Base-by-base conservation (phyloP, 2,797 vertebrate species). In the Ctenopoma multispine region DNA sequence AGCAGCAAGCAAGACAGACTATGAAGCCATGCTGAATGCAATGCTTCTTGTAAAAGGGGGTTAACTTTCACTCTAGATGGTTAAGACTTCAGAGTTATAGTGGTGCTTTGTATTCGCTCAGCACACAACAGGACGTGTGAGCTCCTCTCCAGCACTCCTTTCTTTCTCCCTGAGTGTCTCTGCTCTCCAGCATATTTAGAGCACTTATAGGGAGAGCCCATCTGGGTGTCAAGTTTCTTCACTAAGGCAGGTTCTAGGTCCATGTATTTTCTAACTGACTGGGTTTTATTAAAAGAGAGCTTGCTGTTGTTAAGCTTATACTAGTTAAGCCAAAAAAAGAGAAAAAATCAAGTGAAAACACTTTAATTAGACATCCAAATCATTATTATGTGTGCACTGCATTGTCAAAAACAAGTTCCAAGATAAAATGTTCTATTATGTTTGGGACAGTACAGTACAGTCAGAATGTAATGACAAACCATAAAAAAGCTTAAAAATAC, bases 41-140 rank as follows among this genome's bases (percentile, higher is more conserved):
- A 59, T 34, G 55, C 75, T 77, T 69, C 47, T 64, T 66, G 27
- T 54, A 56, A 65, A 81, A 40, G 23, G n/a, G n/a, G 31, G 80
- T 95, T 95, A 95, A 94, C 94, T 95, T 92, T 76, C 27, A 82
- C 66, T 49, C 85, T 81, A 89, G 89, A 79, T 47, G 90, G 74
- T 89, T 81, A 80, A 81, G 69, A 80, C 81, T 85, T n/a, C n/a
- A n/a, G n/a, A n/a, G n/a, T n/a, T 85, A 70, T 61, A 87, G 17
- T 31, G 58, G 59, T 53, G 29, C 56, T 85, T 79, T 65, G 44
- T 79, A 79, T 78, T 83, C 20, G 18, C 71, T 75, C 56, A 44
- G 78, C 59, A 80, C 87, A 75, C 73, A 73, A 83, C 63, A 70
- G 18, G 24, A 50, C 36, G 51, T 69, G 72, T 72, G 51, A 65